These are phyloP conservation scores for Plebejus anna DNA, from an alignment of 2,888 invertebrate genomes.

Conservation along the genomic window DNA sequence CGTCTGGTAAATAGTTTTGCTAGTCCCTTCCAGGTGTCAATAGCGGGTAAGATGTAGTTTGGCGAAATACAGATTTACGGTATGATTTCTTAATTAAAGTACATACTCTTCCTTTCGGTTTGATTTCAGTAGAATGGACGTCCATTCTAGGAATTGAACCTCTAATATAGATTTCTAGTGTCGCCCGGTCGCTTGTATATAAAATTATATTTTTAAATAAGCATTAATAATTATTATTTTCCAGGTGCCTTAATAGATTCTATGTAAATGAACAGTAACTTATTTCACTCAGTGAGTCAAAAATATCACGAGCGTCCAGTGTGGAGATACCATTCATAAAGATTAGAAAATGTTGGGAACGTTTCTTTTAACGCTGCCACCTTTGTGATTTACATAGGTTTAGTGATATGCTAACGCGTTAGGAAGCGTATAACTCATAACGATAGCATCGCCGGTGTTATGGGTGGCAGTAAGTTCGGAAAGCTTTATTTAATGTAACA, in stretches of 20 bases:
- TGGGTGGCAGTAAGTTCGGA: constrained; percentile 39
- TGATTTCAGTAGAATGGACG: not conserved
- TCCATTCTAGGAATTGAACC: no score
- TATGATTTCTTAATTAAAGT: constrained; percentile 4
- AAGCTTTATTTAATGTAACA: constrained; percentile 44
- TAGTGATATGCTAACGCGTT: constrained; percentile 41
- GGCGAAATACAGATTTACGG: not conserved
- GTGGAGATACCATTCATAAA: constrained; percentile 20
- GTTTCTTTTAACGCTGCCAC: constrained; percentile 28
- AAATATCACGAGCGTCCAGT: not conserved
- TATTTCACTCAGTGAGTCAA: not conserved
- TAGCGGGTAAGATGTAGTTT: constrained; percentile 21
- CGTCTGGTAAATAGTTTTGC: constrained; percentile 36
- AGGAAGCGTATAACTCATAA: constrained; percentile 47
- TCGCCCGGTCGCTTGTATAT: no score
- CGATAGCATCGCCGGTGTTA: constrained; percentile 47
- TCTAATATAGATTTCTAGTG: no score
- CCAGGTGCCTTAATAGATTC: no score
- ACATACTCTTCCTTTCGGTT: not conserved
- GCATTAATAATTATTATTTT: no score
- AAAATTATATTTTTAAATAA: no score
- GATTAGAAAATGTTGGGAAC: constrained; percentile 25
- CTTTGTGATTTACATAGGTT: constrained; percentile 35
- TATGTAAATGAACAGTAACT: not conserved
- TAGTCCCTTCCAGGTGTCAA: constrained; percentile 33